Evolutionary conservation across 2,888 invertebrate species (phyloP).

Genomic region (Pycnomerus fuliginosus): DNA sequence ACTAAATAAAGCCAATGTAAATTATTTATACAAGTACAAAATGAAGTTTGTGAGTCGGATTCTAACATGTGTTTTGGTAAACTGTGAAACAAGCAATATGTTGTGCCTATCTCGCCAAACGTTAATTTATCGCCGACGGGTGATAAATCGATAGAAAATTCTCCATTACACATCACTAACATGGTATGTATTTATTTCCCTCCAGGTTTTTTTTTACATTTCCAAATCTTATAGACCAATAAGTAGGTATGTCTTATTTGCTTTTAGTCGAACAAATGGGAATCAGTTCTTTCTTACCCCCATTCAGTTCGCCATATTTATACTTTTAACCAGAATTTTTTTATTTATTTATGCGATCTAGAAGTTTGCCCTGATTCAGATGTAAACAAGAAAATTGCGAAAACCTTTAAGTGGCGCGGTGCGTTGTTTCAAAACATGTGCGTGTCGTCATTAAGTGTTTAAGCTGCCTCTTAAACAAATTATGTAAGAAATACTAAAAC

Average conservation of each 20-base stretch:
- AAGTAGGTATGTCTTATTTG: no score
- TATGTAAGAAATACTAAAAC: conserved; percentile 19
- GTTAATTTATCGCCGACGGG: conserved; percentile 16
- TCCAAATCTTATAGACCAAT: no score
- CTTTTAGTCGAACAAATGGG: no score
- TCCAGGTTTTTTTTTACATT: no score
- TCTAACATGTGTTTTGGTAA: conserved; percentile 32
- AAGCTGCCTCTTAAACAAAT: conserved; percentile 11
- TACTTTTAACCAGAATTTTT: no score
- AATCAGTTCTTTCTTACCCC: no score
- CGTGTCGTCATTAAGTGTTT: background rate
- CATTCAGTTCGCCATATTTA: no score
- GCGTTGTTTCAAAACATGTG: conserved; percentile 2
- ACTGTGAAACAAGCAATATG: conserved; percentile 32
- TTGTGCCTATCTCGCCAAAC: conserved; percentile 24
- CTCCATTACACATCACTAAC: no score
- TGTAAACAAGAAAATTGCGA: no score
- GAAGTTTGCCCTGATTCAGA: no score
- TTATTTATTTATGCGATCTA: no score
- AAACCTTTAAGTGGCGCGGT: conserved; percentile 8
- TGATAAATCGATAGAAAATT: conserved; percentile 20
- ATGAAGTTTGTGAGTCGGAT: conserved; percentile 27
- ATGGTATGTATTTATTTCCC: no score
- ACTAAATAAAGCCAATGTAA: conserved; percentile 29
- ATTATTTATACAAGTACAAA: conserved; percentile 27